Evolutionary conservation across 1,140 invertebrate genomes (phyloP).

Genomic region (Diabrotica undecimpunctata): DNA sequence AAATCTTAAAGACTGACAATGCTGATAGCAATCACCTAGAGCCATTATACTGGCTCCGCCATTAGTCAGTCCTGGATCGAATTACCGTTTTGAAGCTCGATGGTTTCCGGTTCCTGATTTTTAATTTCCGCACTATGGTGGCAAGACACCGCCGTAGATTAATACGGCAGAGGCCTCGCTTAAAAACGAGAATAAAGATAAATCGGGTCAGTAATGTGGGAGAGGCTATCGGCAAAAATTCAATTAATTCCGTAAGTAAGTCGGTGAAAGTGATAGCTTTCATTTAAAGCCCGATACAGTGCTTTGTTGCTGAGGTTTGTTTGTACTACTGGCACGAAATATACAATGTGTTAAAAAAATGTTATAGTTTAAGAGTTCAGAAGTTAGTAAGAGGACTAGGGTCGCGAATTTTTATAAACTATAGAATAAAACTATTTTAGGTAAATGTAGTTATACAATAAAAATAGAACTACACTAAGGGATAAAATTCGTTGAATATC

Average conservation of each 20-base stretch:
- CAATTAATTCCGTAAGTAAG: not conserved
- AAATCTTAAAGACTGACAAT: constrained; percentile 39
- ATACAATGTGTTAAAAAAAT: too few relatives aligned
- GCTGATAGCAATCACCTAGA: constrained; percentile 31
- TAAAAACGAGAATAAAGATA: not conserved
- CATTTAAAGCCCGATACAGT: too few relatives aligned
- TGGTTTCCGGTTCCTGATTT: constrained; percentile 35
- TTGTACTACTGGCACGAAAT: too few relatives aligned
- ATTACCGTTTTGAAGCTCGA: constrained; percentile 32
- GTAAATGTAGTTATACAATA: too few relatives aligned
- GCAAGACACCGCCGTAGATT: constrained; percentile 1
- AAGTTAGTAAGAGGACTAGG: too few relatives aligned
- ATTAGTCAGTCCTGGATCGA: constrained; percentile 37
- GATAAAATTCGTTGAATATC: too few relatives aligned
- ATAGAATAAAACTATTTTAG: too few relatives aligned
- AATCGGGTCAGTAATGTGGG: constrained; percentile 1
- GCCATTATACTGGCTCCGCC: constrained; percentile 34
- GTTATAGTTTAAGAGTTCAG: too few relatives aligned
- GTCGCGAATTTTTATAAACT: too few relatives aligned
- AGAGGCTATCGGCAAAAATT: constrained; percentile 1
- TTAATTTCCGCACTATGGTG: constrained; percentile 32
- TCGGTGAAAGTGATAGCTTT: too few relatives aligned
- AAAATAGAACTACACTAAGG: too few relatives aligned
- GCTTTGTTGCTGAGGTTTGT: too few relatives aligned
- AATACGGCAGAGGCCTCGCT: not conserved